Percentiles rank a stretch among this genome's conserved stretches.
Evolutionary conservation across 2,888 invertebrate genomes (phyloP).

Genomic region (Oegoconia quadripuncta): DNA sequence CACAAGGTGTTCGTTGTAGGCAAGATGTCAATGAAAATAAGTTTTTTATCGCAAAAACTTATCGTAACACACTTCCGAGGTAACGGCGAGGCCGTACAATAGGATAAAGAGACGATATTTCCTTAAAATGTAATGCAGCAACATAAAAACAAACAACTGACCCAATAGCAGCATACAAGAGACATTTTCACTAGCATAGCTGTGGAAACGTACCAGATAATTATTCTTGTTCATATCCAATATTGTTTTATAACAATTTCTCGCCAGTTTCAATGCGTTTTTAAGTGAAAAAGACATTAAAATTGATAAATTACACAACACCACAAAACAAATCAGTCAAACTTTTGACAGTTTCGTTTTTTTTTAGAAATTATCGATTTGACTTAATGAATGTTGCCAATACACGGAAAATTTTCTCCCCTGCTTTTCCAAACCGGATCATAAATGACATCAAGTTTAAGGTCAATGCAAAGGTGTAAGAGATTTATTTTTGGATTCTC

Average conservation of each 20-base stretch:
- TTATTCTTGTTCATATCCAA: constrained; percentile 43
- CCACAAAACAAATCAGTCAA: background rate
- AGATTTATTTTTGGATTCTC: too few relatives aligned
- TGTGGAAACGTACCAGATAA: constrained; percentile 46
- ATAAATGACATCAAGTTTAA: background rate
- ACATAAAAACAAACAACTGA: too few relatives aligned
- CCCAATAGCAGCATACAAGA: too few relatives aligned
- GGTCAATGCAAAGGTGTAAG: background rate
- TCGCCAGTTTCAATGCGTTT: constrained; percentile 48
- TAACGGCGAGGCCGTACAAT: background rate
- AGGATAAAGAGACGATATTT: background rate
- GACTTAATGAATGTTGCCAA: constrained; percentile 31
- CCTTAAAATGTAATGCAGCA: too few relatives aligned
- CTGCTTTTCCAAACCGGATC: constrained; percentile 4
- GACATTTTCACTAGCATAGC: background rate
- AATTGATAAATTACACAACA: constrained; percentile 7
- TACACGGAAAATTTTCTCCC: constrained; percentile 11
- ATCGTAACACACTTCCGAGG: constrained; percentile 6
- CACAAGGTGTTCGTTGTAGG: too few relatives aligned
- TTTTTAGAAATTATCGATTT: constrained; percentile 25
- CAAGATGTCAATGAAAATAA: constrained; percentile 1
- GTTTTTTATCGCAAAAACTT: background rate
- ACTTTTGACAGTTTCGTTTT: constrained; percentile 24
- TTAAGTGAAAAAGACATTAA: constrained; percentile 58
- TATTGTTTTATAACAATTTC: constrained; percentile 44